Evolutionary conservation across 2,113 vertebrate species (phyloP), one percentile per base, ranked within the genome.

Genomic region (Hucho hucho): DNA sequence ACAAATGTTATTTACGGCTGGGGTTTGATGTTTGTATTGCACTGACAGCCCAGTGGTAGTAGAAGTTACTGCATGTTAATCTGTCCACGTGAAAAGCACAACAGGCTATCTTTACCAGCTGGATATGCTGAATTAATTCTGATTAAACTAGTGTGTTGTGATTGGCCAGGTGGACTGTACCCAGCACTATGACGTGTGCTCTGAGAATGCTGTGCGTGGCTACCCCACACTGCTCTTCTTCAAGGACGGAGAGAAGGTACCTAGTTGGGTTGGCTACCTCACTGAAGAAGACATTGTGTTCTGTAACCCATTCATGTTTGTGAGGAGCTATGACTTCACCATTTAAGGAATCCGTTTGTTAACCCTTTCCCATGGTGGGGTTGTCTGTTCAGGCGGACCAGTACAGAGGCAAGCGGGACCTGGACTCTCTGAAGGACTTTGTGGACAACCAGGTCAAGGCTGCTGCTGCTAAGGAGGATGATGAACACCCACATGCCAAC

Each of bases 201-300:
- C 96, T 18, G 94, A 94, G 75, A 90, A 95, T 68, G 94, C 97
- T 65, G 97, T 99, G 32, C 94, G 97, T 1, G 98, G 98, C 79
- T 99, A 99, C 75, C 98, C 98, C 20, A 97, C 97, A 0, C 93
- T 99, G 14, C 90, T 99, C 18, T 98, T 96, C 95, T 99, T 99
- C 87, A 91, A 86, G 79, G 94, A 95, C 0, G 98, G 97, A 71
- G 90, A 95, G 83, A 99, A 98, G 96, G 98, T 98, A 81, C 58
- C 11, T 83, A 72, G 32, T 22, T 61, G 6, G n/a, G 20, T 22
- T 61, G 58, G 58, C 9, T 59, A 59, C 1, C 6, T 37, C 37
- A 7, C 63, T 26, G 63, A 28, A 64, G 61, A 61, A 37, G 28
- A 20, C n/a, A 43, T 16, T 61, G n/a, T 61, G n/a, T 22, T 61